Percentiles rank a stretch among this genome's conserved stretches.
Evolutionary conservation across 2,113 vertebrate species (phyloP).

Genomic region (Phaethon lepturus): DNA sequence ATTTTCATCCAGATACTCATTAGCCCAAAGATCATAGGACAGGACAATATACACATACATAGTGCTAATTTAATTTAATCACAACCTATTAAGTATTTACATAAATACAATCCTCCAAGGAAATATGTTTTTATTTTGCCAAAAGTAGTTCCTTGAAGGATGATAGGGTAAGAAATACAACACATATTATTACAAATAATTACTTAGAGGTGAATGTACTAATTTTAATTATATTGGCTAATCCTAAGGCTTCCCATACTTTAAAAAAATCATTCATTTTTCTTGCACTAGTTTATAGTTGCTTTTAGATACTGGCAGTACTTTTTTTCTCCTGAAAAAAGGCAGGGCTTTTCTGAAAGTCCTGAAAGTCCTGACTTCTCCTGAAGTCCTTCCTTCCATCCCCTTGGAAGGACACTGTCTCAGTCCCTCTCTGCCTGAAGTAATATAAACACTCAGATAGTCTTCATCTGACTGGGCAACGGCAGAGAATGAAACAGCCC

Average conservation of each 20-base stretch:
- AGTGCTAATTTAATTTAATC: constrained; percentile 20
- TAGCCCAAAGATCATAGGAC: not conserved
- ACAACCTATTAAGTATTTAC: constrained; percentile 18
- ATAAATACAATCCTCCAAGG: constrained; percentile 21
- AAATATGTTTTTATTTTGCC: constrained; percentile 11
- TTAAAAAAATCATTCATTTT: not conserved
- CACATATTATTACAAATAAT: not conserved
- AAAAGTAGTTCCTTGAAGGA: constrained; percentile 8
- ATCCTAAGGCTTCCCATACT: not conserved
- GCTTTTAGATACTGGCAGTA: not conserved
- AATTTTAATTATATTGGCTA: not conserved
- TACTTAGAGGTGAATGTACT: not conserved
- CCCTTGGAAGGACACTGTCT: not conserved
- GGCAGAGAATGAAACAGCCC: not conserved
- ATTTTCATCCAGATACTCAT: not conserved
- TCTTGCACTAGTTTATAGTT: not conserved
- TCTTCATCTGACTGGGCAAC: not conserved
- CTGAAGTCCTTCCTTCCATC: not conserved
- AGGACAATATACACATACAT: not conserved
- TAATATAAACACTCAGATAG: not conserved
- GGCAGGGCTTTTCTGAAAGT: no score
- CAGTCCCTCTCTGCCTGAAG: not conserved
- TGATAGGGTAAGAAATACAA: not conserved
- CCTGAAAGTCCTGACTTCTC: not conserved
- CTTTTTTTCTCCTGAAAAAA: not conserved